Conservation (phyloP, 2,888 invertebrate genomes). For the Watsonalla cultraria region DNA sequence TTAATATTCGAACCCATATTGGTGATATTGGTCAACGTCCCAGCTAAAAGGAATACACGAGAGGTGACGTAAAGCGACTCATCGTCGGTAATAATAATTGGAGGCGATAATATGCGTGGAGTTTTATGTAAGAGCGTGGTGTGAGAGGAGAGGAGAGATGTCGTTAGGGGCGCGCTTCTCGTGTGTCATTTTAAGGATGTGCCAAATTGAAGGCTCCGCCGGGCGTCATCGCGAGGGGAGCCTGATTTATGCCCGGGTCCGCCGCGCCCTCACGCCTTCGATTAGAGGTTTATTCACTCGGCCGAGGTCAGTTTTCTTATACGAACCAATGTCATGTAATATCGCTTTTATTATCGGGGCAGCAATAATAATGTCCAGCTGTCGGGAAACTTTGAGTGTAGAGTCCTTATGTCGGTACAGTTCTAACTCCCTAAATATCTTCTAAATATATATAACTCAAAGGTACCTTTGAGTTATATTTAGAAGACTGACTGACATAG, state of each 20-base stretch:
- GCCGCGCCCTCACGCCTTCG: conserved; percentile 52
- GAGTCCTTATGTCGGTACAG: not conserved
- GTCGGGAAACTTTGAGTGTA: not conserved
- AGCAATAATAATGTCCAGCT: conserved; percentile 21
- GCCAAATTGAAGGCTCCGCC: conserved; percentile 77
- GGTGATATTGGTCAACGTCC: not conserved
- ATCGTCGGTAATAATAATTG: conserved; percentile 15
- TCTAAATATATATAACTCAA: too few species aligned
- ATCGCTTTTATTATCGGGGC: conserved; percentile 46
- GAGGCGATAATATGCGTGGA: conserved; percentile 35
- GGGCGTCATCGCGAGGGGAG: conserved; percentile 71
- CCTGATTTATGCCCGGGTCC: conserved; percentile 70
- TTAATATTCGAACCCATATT: not conserved
- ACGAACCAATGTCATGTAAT: conserved; percentile 38
- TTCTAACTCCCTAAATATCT: too few species aligned
- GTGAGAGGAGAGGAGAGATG: conserved; percentile 53
- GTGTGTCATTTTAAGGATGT: conserved; percentile 80
- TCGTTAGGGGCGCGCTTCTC: conserved; percentile 73
- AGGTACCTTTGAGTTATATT: too few species aligned
- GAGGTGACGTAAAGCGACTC: conserved; percentile 5
- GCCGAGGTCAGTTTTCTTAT: conserved; percentile 73
- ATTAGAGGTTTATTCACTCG: conserved; percentile 72
- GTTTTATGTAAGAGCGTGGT: conserved; percentile 47
- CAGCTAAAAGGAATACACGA: not conserved
- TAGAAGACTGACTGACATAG: too few species aligned